Percentiles rank a stretch among this genome's conserved stretches.
These are phyloP conservation scores for Hirtodrosophila confusa DNA, from an alignment of 2,888 invertebrate species.

Conservation along the genomic window DNA sequence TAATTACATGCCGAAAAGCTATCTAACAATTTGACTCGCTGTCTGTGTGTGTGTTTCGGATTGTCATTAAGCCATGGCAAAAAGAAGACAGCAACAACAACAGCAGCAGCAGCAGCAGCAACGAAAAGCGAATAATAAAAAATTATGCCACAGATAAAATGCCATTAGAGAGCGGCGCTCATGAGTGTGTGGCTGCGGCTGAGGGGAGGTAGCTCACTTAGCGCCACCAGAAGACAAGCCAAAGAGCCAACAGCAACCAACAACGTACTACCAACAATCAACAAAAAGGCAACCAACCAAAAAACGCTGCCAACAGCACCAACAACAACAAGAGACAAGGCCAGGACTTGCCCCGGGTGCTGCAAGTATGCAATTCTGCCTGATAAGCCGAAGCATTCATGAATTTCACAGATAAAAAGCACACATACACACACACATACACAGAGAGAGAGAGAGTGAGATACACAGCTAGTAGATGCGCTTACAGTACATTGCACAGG, in stretches of 20 bases:
- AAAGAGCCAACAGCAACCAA: conserved; percentile 23
- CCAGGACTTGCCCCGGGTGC: conserved; percentile 47
- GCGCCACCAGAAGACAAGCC: conserved; percentile 74
- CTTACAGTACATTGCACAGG: conserved; percentile 79
- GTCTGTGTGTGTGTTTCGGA: conserved; percentile 61
- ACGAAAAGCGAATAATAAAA: conserved; percentile 70
- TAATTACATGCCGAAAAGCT: conserved; percentile 80
- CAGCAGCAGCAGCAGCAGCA: conserved; percentile 27
- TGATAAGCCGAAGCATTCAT: conserved; percentile 83
- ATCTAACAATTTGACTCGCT: conserved; percentile 78
- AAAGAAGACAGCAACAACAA: conserved; percentile 33
- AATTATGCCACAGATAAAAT: conserved; percentile 81
- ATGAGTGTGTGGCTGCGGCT: conserved; percentile 6
- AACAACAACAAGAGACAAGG: conserved; percentile 33
- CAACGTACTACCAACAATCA: conserved; percentile 10
- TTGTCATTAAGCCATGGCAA: conserved; percentile 74
- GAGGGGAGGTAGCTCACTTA: conserved; percentile 58
- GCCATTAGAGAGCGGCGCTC: conserved; percentile 74
- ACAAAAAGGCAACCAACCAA: conserved; percentile 42
- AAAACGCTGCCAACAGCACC: conserved; percentile 43
- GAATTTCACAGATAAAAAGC: conserved; percentile 81
- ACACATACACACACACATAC: conserved; percentile 34
- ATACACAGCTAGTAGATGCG: conserved; percentile 62
- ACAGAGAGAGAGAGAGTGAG: conserved; percentile 33
- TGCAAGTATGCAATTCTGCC: conserved; percentile 82